phyloP scores from a whole-genome alignment of 2,797 vertebrate species.

The Balearica regulorum region DNA sequence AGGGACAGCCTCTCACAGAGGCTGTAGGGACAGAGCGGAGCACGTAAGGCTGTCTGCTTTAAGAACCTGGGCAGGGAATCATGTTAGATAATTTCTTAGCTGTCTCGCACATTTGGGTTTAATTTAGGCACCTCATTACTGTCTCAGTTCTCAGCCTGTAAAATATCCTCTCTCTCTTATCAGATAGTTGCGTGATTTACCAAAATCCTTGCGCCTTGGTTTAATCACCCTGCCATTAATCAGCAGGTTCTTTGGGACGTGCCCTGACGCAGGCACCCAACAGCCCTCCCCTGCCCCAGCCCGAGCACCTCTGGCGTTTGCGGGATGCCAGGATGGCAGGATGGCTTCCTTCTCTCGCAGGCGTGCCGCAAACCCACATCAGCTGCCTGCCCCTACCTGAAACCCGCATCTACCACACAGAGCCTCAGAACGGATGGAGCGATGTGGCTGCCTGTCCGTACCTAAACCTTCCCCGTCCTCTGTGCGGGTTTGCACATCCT shows the following conservation, averaged over 20 bases:
- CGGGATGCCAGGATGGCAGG: not conserved
- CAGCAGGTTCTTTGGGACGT: not conserved
- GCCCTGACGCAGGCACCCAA: not conserved
- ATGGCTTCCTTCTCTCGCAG: accelerated
- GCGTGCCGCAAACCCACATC: not conserved
- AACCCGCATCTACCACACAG: not conserved
- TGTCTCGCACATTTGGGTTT: not conserved
- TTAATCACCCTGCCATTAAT: not conserved
- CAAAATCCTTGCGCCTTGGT: not conserved
- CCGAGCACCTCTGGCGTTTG: not conserved
- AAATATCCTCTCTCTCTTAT: not conserved
- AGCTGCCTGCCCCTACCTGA: not conserved
- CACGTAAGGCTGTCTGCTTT: accelerated
- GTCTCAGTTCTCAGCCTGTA: not conserved
- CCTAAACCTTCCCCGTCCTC: not conserved
- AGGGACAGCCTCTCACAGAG: not conserved
- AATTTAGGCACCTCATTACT: not conserved
- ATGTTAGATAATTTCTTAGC: not conserved
- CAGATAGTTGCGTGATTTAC: not conserved
- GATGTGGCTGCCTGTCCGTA: not conserved
- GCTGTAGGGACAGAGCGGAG: not conserved
- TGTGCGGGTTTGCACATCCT: accelerated
- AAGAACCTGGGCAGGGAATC: not conserved
- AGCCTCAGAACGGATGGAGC: accelerated
- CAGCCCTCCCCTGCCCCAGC: not conserved